Base-by-base conservation (phyloP, 2,113 vertebrate species). In the Solenodon paradoxus region DNA sequence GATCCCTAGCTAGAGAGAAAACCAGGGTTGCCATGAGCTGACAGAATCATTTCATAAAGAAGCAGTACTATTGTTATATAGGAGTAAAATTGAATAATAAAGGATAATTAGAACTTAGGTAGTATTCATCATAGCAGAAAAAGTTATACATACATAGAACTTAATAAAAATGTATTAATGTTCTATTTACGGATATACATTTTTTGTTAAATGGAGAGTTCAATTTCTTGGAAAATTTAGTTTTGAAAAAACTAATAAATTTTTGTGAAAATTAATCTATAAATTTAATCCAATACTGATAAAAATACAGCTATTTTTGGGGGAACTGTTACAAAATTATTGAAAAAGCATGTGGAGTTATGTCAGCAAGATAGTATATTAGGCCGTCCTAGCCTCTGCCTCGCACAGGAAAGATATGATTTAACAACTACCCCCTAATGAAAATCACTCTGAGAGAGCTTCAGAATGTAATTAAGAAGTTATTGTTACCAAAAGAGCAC, bases 231-330 rank as follows among this genome's bases (percentile, higher is more conserved):
- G n/a, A 75, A 84, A 16, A 75, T 71, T 32, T 89, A 81, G 59
- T 42, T 82, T 85, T 55, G 68, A 57, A 42, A 93, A 83, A 84
- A 91, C 35, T 40, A 38, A 8, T 74, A 55, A 78, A 68, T 72
- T 83, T 22, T 84, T 88, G 42, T 10, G 32, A 32, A 95, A 82
- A 90, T n/a, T 90, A 71, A 90, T 75, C 47, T 66, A 63, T 22
- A 89, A 94, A 81, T 74, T 90, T 74, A 81, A 86, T 40, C 4
- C 6, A 88, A 63, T 55, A 88, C 16, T 10, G 57, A 83, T 74
- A 0, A 95, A 83, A 83, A 75, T 95, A 42, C 32, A 95, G n/a
- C 6, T n/a, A 85, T 59, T 85, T 95, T 47, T 63, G 28, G 80
- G n/a, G 28, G 81, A 32, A n/a, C n/a, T 77, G 9, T 88, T n/a